A percentile compares a stretch with the other conserved stretches of the same genome.
Conservation (phyloP, 2,113 vertebrate species). For the Beaufortia kweichowensis region DNA sequence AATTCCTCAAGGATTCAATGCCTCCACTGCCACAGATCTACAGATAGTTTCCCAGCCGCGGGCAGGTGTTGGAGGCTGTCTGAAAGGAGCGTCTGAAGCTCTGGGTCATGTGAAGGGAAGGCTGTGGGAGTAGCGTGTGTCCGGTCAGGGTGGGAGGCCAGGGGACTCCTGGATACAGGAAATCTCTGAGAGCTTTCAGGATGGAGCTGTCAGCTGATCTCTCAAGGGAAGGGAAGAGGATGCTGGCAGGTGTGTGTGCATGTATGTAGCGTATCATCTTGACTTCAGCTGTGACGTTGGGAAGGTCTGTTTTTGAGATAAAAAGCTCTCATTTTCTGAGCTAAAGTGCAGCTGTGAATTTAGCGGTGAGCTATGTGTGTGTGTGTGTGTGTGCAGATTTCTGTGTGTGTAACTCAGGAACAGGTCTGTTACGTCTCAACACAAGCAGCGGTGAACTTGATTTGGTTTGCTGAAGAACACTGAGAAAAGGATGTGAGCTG, state of each 20-base stretch:
- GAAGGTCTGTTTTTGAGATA: slow-evolving; percentile 64
- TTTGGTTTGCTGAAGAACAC: slow-evolving; percentile 1
- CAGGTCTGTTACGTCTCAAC: slow-evolving; percentile 11
- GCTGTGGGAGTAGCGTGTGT: slow-evolving; percentile 46
- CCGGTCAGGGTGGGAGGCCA: slow-evolving; percentile 66
- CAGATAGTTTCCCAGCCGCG: slow-evolving; percentile 38
- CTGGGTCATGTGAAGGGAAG: neutral
- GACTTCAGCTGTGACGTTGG: slow-evolving; percentile 54
- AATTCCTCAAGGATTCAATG: slow-evolving; percentile 3
- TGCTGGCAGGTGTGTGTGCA: slow-evolving; percentile 48
- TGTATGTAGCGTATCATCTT: slow-evolving; percentile 28
- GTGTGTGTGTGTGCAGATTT: neutral
- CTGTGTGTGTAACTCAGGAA: neutral
- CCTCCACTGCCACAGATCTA: neutral
- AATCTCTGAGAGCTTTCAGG: slow-evolving; percentile 68
- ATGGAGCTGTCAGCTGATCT: slow-evolving; percentile 75
- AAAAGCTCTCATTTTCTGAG: slow-evolving; percentile 48
- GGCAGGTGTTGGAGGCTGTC: slow-evolving; percentile 44
- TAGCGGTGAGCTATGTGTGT: neutral
- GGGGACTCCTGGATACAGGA: slow-evolving; percentile 66
- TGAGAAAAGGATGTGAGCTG: slow-evolving; percentile 5
- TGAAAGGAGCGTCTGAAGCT: slow-evolving; percentile 45
- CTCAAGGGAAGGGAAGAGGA: slow-evolving; percentile 59
- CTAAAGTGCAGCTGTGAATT: slow-evolving; percentile 56
- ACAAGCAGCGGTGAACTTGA: neutral